Conservation (phyloP, 2,113 vertebrate species). For the Hystrix brachyura region DNA sequence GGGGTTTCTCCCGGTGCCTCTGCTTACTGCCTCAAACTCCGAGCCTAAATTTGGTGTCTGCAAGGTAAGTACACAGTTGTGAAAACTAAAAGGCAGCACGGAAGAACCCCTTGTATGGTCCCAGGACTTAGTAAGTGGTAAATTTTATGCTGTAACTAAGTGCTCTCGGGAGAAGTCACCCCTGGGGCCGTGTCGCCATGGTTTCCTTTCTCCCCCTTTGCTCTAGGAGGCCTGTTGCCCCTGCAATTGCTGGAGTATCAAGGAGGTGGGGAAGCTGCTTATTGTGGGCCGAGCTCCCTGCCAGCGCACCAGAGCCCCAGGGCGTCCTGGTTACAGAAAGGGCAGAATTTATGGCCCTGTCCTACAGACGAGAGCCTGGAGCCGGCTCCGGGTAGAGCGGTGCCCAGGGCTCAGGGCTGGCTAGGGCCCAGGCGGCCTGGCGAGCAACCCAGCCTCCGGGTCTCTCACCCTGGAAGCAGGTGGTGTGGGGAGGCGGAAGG, state of each 20-base stretch:
- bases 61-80: neutral
- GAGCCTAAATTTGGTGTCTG: neutral
- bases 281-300: neutral
- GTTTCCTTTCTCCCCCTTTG: neutral
- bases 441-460: neutral
- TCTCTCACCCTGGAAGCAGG: neutral
- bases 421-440: neutral
- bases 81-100: neutral
- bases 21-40: neutral
- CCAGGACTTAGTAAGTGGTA: neutral
- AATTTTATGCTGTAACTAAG: neutral
- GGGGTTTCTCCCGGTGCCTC: neutral
- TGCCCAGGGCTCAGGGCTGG: neutral
- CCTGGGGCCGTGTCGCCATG: neutral
- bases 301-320: neutral
- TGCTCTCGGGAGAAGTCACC: neutral
- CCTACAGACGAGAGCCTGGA: neutral
- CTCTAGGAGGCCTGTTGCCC: no score
- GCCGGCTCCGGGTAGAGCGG: neutral
- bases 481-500: neutral
- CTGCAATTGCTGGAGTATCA: no score
- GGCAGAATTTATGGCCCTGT: constrained; percentile 1
- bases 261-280: neutral
- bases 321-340: neutral
- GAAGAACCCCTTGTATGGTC: neutral